A percentile compares a stretch with the other conserved stretches of the same genome.
Conservation (phyloP, 2,888 invertebrate genomes). For the Empis stercorea region DNA sequence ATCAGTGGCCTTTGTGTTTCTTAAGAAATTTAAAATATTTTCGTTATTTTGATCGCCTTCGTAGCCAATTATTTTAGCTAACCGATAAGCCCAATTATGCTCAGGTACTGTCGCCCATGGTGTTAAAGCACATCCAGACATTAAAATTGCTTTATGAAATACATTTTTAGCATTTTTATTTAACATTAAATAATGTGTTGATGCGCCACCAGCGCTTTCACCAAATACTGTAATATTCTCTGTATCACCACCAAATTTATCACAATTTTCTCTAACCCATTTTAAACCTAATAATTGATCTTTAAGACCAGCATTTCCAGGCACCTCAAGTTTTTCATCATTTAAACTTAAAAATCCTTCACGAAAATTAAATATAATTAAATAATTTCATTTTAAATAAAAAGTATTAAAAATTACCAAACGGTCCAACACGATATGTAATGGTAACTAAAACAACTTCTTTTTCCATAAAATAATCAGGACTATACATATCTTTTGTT, state of each 20-base stretch:
- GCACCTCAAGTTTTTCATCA: slow-evolving; percentile 36
- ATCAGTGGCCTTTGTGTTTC: slow-evolving; percentile 24
- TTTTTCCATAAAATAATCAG: slow-evolving; percentile 37
- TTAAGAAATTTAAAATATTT: slow-evolving; percentile 30
- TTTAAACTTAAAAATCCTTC: slow-evolving; percentile 39
- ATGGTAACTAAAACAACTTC: slow-evolving; percentile 38
- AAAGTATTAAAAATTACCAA: slow-evolving; percentile 21
- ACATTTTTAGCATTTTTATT: slow-evolving; percentile 37
- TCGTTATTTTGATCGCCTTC: slow-evolving; percentile 26
- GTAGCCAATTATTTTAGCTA: slow-evolving; percentile 31
- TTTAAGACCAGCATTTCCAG: slow-evolving; percentile 42
- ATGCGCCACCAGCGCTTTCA: slow-evolving; percentile 40
- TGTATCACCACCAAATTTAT: slow-evolving; percentile 39
- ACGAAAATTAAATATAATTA: not conserved
- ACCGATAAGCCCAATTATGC: slow-evolving; percentile 24
- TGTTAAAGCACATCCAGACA: slow-evolving; percentile 28
- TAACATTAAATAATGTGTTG: slow-evolving; percentile 38
- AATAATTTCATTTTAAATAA: not conserved
- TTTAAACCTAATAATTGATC: slow-evolving; percentile 40
- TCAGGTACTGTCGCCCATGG: slow-evolving; percentile 30
- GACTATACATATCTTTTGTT: slow-evolving; percentile 32
- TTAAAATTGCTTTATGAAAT: slow-evolving; percentile 31
- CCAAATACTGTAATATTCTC: slow-evolving; percentile 41
- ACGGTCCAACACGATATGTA: slow-evolving; percentile 38
- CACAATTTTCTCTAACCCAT: slow-evolving; percentile 40